Evolutionary conservation across 2,888 invertebrate genomes (phyloP).

Genomic region (Polietes domitor): DNA sequence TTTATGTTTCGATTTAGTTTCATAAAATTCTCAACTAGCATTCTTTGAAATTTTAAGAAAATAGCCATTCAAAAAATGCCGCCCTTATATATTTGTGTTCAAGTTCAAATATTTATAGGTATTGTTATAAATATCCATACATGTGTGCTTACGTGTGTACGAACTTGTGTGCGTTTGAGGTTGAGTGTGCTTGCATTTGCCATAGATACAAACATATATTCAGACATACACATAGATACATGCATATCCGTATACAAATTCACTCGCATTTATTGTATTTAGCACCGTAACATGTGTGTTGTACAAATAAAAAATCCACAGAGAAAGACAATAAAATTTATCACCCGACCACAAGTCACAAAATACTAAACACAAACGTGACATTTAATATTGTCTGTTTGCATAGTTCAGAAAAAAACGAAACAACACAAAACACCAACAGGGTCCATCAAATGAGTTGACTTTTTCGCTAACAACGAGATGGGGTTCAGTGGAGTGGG

Average conservation of each 20-base stretch:
- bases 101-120: slow-evolving; percentile 47
- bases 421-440: too few species aligned
- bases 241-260: slow-evolving; percentile 33
- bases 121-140: slow-evolving; percentile 32
- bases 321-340: slow-evolving; percentile 74
- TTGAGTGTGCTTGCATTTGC: too few species aligned
- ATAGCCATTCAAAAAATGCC: too few species aligned
- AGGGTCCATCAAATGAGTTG: slow-evolving; percentile 23
- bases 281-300: slow-evolving; percentile 54
- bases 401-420: slow-evolving; percentile 27
- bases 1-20: too few species aligned
- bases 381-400: slow-evolving; percentile 71
- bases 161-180: not conserved
- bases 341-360: slow-evolving; percentile 73
- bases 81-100: slow-evolving; percentile 1
- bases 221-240: too few species aligned
- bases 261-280: slow-evolving; percentile 50
- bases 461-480: not conserved
- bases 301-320: slow-evolving; percentile 53
- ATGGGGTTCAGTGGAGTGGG: not conserved
- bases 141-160: not conserved
- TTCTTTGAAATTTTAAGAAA: too few species aligned
- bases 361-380: slow-evolving; percentile 72
- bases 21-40: too few species aligned
- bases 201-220: too few species aligned